Percentiles rank a stretch among this genome's conserved stretches.
phyloP scores from a whole-genome alignment of 1,140 invertebrate genomes.

The Drosophila equinoxialis region DNA sequence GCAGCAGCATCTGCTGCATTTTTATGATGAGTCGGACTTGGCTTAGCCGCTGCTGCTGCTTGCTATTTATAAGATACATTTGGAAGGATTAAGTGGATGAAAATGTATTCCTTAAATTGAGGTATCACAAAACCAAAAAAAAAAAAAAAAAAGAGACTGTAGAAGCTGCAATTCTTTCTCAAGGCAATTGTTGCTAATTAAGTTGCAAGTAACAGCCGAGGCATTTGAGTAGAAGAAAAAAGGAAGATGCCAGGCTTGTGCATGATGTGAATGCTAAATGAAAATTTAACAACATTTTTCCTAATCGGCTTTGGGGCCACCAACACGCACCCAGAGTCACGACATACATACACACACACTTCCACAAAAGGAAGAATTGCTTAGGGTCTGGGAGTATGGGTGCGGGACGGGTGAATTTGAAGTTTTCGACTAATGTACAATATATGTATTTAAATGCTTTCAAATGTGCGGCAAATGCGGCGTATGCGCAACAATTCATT shows the following conservation, averaged over 20 bases:
- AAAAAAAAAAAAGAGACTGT: not conserved
- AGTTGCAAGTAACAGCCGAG: conserved; percentile 28
- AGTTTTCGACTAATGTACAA: conserved; percentile 4
- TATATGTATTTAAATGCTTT: conserved; percentile 39
- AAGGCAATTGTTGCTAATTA: conserved; percentile 42
- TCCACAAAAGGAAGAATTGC: not conserved
- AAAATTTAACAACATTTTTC: conserved; percentile 10
- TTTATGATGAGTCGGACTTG: conserved; percentile 31
- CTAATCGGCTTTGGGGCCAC: conserved; percentile 52
- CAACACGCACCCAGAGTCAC: conserved; percentile 10
- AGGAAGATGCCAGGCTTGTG: conserved; percentile 1
- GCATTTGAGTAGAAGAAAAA: conserved; percentile 12
- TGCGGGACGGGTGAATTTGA: not conserved
- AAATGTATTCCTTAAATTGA: not conserved
- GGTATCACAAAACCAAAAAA: not conserved
- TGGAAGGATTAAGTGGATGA: not conserved
- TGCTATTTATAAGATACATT: conserved; percentile 26
- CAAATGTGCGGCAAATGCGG: conserved; percentile 32
- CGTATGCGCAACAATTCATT: conserved; percentile 53
- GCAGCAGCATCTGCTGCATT: conserved; percentile 1
- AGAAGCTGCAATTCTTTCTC: not conserved
- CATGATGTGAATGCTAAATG: conserved; percentile 7
- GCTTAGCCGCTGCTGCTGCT: not conserved
- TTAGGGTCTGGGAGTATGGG: not conserved
- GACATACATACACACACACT: not conserved